Evolutionary conservation across 2,113 vertebrate species (phyloP).

Genomic region (Mesembrinibis cayennensis): DNA sequence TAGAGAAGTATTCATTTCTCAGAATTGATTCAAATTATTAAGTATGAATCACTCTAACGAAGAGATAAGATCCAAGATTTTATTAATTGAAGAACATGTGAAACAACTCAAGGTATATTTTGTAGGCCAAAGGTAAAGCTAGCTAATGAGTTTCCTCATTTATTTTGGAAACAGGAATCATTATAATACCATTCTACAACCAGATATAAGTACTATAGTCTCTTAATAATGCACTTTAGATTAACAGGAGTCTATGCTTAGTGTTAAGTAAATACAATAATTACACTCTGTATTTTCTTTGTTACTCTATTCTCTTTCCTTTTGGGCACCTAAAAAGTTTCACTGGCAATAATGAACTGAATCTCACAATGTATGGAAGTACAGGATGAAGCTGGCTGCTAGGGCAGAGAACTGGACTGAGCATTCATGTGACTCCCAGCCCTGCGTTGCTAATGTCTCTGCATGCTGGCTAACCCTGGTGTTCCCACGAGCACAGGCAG

Average conservation of each 20-base stretch:
- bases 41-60: conserved; percentile 35
- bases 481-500: neutral
- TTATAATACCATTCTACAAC: neutral
- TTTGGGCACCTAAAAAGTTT: neutral
- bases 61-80: conserved; percentile 3
- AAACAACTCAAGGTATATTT: neutral
- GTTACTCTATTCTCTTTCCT: neutral
- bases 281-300: neutral
- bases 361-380: neutral
- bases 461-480: neutral
- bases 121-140: neutral
- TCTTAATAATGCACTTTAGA: neutral
- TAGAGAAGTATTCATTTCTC: conserved; percentile 20
- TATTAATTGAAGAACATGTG: neutral
- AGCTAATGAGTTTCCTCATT: neutral
- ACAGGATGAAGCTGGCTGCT: neutral
- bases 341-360: neutral
- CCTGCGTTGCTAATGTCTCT: neutral
- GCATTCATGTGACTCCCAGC: neutral
- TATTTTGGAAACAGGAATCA: neutral
- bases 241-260: neutral
- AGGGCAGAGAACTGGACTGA: neutral
- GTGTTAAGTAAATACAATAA: neutral
- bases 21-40: conserved; percentile 12
- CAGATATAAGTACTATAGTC: neutral